Base-by-base conservation (phyloP, 2,113 vertebrate species). In the Pygathrix nemaeus region DNA sequence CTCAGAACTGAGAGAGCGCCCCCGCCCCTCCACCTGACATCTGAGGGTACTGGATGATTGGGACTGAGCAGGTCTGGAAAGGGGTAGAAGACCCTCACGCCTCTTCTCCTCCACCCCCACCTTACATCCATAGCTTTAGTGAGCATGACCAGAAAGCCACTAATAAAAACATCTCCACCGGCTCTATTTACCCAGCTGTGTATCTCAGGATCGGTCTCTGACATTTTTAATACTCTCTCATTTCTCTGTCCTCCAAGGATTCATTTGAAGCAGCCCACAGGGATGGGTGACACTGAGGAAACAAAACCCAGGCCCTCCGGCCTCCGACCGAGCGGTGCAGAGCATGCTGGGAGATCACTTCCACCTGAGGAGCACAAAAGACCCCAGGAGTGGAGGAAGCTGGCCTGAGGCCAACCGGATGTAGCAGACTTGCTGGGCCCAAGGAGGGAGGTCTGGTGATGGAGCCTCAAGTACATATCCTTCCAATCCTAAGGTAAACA, bases 131-230 rank as follows among this genome's bases (percentile, higher is more conserved):
- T 86, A 88, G 86, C 84, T 88, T 96, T 90, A 96, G 96, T 90
- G 95, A 97, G 84, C 35, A 43, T 80, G 86, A 91, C 97, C 93
- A 30, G 97, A 93, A 97, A 98, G 92, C 76, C 89, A 86, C 94
- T 96, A 97, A 96, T 84, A 86, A 97, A 97, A 97, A 96, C 97
- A 97, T 93, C 94, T 32, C 97, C 73, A 59, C 72, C 2, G 0
- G 96, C 96, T 96, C 92, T 98, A 50, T 98, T 98, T 98, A 98
- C 98, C 97, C 98, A 98, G 98, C 97, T 98, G 98, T 76, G 90
- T 35, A 61, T 84, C 94, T 97, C 95, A 93, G 92, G 72, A 92
- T 96, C 92, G 55, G 88, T 55, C 21, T 43, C 95, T 98, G 96
- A 97, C 97, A 96, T 94, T 98, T 98, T 97, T 97, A 98, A 98